Evolutionary conservation across 2,888 invertebrate species (phyloP).

Genomic region (Sussaba pulchella): DNA sequence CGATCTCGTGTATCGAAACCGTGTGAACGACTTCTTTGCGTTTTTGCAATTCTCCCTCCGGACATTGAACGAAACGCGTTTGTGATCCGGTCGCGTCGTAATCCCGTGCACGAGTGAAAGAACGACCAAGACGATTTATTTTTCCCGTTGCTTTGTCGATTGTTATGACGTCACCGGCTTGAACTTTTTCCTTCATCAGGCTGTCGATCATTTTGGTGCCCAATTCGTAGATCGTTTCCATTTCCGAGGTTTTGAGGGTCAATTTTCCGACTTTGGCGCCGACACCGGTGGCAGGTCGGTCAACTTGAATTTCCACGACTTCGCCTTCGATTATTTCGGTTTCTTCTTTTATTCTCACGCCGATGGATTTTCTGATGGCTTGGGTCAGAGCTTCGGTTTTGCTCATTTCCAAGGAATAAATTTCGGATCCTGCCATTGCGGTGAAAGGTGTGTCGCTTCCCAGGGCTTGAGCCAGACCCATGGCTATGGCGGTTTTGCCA

Average conservation of each 20-base stretch:
- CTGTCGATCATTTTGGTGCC: conserved; percentile 99
- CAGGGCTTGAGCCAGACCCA: conserved; percentile 97
- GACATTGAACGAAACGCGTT: conserved; percentile 98
- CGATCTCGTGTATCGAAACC: conserved; percentile 99
- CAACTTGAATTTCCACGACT: conserved; percentile 98
- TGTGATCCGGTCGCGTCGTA: conserved; percentile 97
- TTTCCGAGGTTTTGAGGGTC: conserved; percentile 99
- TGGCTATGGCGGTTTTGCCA: conserved; percentile 99
- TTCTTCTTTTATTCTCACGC: conserved; percentile 98
- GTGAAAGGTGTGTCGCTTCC: conserved; percentile 99
- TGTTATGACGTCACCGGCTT: conserved; percentile 98
- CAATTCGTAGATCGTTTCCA: conserved; percentile 99
- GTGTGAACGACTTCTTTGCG: conserved; percentile 99
- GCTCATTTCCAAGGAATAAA: conserved; percentile 99
- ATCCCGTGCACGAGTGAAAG: conserved; percentile 97
- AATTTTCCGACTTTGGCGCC: conserved; percentile 96
- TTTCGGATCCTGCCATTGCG: conserved; percentile 99
- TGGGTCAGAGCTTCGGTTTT: conserved; percentile 99
- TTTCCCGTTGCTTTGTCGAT: conserved; percentile 99
- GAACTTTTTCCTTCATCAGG: conserved; percentile 96
- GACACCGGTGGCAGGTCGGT: conserved; percentile 95
- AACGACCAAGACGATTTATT: conserved; percentile 95
- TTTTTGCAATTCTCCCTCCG: conserved; percentile 99
- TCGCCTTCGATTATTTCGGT: conserved; percentile 99
- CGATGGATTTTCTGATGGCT: conserved; percentile 98